Conservation (phyloP, 2,113 vertebrate genomes). For the Pycnonotus jocosus region DNA sequence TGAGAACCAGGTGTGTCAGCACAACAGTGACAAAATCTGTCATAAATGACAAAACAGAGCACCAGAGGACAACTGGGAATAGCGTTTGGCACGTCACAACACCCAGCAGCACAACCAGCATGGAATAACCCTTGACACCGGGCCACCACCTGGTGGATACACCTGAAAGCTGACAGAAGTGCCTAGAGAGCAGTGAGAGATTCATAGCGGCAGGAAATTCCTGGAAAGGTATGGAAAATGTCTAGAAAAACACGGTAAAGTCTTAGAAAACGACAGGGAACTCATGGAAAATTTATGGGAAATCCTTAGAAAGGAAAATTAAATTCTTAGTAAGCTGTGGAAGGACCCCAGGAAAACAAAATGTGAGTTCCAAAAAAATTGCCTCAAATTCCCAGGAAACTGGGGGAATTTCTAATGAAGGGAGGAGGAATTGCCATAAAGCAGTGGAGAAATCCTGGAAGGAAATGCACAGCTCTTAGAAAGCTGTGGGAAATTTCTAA, state of each 20-base stretch:
- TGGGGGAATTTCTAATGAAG: background rate
- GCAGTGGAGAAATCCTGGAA: background rate
- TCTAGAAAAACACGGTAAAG: background rate
- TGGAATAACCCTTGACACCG: background rate
- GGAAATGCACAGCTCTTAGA: background rate
- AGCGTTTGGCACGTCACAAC: background rate
- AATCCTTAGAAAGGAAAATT: background rate
- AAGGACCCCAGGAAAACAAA: background rate
- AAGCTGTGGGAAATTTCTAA: background rate
- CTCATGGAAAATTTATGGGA: background rate
- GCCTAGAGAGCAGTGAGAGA: background rate
- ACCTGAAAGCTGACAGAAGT: background rate
- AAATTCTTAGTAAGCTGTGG: background rate
- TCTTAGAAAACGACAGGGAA: background rate
- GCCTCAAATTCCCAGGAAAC: background rate
- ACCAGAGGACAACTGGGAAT: background rate
- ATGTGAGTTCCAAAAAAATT: background rate
- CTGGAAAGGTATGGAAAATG: background rate
- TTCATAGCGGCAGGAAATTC: background rate
- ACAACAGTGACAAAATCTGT: background rate
- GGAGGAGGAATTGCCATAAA: background rate
- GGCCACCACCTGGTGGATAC: background rate
- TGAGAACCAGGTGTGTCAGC: accelerated
- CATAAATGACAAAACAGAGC: background rate
- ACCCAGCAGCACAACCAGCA: background rate